Evolutionary conservation across 2,797 vertebrate genomes (phyloP).

Genomic region (Mus minutoides): DNA sequence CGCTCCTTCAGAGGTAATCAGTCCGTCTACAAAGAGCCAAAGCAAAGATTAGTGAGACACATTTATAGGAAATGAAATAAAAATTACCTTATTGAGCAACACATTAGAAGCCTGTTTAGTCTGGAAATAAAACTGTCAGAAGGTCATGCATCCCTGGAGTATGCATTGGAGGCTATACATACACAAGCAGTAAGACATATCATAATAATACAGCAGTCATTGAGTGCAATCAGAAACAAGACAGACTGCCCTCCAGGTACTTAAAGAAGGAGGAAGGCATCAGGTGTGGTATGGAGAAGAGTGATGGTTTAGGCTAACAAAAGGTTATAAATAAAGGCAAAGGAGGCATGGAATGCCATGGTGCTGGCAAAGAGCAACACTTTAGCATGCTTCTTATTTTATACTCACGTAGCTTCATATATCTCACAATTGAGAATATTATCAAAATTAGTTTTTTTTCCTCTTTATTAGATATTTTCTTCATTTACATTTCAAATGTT

Average conservation of each 20-base stretch:
- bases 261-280: not conserved
- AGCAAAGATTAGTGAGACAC: slow-evolving; percentile 21
- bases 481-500: too few relatives aligned
- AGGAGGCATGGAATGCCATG: not conserved
- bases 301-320: not conserved
- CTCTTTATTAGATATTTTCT: too few relatives aligned
- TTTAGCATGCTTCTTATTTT: not conserved
- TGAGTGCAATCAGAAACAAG: not conserved
- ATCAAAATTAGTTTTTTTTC: slow-evolving; percentile 28
- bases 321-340: not conserved
- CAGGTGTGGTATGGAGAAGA: not conserved
- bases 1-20: slow-evolving; percentile 90
- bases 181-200: not conserved
- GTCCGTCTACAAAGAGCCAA: slow-evolving; percentile 88
- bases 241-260: not conserved
- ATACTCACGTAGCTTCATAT: not conserved
- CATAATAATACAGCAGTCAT: not conserved
- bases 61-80: slow-evolving; percentile 5
- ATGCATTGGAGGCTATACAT: not conserved
- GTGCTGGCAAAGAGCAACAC: not conserved
- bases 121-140: slow-evolving; percentile 30
- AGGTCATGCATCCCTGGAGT: not conserved
- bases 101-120: slow-evolving; percentile 12
- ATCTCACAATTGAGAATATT: not conserved
- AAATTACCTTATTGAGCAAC: not conserved